Percentiles rank a stretch among this genome's conserved stretches.
phyloP scores from a whole-genome alignment of 2,888 invertebrate species.

The Drosophila greeni region DNA sequence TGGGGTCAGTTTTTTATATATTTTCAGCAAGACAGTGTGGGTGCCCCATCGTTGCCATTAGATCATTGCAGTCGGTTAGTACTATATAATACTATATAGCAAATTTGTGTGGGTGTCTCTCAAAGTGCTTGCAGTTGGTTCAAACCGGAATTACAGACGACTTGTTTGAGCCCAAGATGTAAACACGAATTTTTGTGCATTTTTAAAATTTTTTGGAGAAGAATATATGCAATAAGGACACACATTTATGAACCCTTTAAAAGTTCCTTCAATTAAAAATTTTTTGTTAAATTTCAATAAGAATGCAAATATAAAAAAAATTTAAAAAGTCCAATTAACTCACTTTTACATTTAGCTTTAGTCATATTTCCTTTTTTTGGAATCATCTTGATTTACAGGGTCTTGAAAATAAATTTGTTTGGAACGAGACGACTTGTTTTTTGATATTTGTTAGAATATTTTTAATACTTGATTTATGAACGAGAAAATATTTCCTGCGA shows the following conservation, averaged over 20 bases:
- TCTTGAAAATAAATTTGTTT: neutral
- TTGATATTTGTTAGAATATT: neutral
- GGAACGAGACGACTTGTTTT: neutral
- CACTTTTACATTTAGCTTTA: neutral
- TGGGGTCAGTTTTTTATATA: conserved; percentile 17
- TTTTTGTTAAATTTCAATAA: neutral
- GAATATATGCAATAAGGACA: neutral
- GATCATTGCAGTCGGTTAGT: conserved; percentile 42
- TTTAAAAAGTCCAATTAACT: neutral
- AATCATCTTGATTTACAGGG: neutral
- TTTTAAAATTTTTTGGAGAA: conserved; percentile 3
- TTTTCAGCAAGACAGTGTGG: conserved; percentile 37
- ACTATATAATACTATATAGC: conserved; percentile 12
- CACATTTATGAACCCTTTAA: too few relatives aligned
- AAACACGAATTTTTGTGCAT: conserved; percentile 16
- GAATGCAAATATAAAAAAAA: neutral
- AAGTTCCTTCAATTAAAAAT: neutral
- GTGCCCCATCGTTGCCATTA: conserved; percentile 48
- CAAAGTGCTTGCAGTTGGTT: conserved; percentile 20
- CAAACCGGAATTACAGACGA: conserved; percentile 48
- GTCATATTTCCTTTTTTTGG: neutral
- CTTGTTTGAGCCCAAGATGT: conserved; percentile 11
- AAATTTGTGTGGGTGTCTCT: conserved; percentile 46
- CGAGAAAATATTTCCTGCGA: too few relatives aligned
- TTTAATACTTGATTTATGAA: neutral